A percentile compares a stretch with the other conserved stretches of the same genome.
Evolutionary conservation across 2,888 invertebrate species (phyloP).

Genomic region (Rugalucina vietnamica): DNA sequence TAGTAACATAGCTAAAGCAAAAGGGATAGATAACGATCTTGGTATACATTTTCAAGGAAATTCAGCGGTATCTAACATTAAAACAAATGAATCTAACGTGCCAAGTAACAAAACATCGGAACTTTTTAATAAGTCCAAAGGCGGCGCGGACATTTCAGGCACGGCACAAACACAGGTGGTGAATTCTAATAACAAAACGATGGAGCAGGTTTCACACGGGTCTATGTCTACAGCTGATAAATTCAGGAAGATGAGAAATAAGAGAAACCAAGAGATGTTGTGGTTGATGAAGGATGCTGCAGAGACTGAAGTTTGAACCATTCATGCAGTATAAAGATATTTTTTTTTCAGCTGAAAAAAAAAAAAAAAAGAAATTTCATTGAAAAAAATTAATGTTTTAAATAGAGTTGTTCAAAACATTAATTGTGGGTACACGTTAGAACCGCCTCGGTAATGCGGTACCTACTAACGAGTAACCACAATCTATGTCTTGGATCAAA

Average conservation of each 20-base stretch:
- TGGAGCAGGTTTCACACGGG: neutral
- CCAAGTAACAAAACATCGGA: neutral
- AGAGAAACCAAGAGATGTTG: conserved; percentile 54
- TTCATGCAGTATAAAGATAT: too few species aligned
- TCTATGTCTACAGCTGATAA: conserved; percentile 36
- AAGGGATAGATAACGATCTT: neutral
- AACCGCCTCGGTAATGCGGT: too few species aligned
- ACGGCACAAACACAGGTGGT: neutral
- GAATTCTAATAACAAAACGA: neutral
- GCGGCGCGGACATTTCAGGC: neutral
- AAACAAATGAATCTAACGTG: neutral
- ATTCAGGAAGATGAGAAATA: conserved; percentile 37
- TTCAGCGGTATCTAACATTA: too few species aligned
- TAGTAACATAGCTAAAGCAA: neutral
- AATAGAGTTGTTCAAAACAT: too few species aligned
- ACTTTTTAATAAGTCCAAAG: neutral
- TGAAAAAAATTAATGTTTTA: too few species aligned
- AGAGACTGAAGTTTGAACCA: conserved; percentile 61
- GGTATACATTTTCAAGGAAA: neutral
- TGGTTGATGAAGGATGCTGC: conserved; percentile 63
- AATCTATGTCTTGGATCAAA: too few species aligned
- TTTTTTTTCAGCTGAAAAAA: too few species aligned
- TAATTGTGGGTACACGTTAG: too few species aligned
- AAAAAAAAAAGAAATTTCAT: too few species aligned
- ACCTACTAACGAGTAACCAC: too few species aligned